phyloP scores from a whole-genome alignment of 2,797 vertebrate genomes.

The Gobio occitaniae region DNA sequence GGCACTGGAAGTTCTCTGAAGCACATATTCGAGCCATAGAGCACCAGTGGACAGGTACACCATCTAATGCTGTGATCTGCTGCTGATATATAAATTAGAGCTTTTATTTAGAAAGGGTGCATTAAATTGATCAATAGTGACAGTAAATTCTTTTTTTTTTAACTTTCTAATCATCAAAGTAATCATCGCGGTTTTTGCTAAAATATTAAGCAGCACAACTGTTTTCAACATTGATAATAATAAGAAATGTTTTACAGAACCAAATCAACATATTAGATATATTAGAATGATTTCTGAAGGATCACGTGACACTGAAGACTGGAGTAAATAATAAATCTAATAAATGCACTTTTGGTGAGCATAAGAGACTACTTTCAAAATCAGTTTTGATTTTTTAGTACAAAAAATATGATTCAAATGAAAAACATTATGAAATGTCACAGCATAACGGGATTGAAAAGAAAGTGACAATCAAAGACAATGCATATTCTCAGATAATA shows the following conservation, averaged over 20 bases:
- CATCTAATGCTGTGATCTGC: background rate
- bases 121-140: background rate
- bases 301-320: background rate
- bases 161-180: too few species aligned
- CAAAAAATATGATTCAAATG: background rate
- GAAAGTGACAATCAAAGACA: background rate
- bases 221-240: background rate
- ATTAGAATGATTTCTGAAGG: background rate
- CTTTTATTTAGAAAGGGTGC: background rate
- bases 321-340: background rate
- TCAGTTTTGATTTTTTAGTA: background rate
- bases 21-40: slow-evolving; percentile 86
- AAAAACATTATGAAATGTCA: background rate
- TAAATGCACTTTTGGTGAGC: background rate
- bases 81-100: background rate
- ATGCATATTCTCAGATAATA: background rate
- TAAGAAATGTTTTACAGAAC: background rate
- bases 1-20: slow-evolving; percentile 88
- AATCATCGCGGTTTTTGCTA: background rate
- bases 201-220: background rate
- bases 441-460: background rate
- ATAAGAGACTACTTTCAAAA: background rate
- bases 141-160: too few species aligned
- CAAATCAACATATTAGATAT: background rate
- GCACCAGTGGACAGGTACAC: slow-evolving; percentile 84